A percentile compares a stretch with the other conserved stretches of the same genome.
Conservation (phyloP, 2,888 invertebrate genomes). For the Drosophila merina region DNA sequence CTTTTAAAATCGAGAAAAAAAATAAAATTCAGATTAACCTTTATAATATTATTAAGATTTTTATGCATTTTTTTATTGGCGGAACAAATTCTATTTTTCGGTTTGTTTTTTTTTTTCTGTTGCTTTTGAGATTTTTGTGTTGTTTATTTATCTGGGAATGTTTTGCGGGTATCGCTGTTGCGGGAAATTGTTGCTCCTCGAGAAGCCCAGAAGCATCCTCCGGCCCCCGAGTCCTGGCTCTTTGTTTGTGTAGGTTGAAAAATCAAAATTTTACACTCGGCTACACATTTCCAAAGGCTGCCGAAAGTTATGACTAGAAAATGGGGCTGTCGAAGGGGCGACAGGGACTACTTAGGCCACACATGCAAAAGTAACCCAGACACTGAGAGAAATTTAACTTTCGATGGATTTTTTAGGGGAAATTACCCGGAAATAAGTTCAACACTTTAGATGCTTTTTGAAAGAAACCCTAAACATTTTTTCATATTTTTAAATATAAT, state of each 20-base stretch:
- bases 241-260: conserved; percentile 58
- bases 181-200: conserved; percentile 15
- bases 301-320: conserved; percentile 53
- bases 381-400: neutral
- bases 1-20: neutral
- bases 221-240: conserved; percentile 3
- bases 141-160: conserved; percentile 18
- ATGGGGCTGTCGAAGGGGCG: neutral
- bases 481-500: no score
- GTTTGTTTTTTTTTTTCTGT: neutral
- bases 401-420: neutral
- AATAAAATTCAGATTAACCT: neutral
- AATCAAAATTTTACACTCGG: conserved; percentile 74
- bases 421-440: no score
- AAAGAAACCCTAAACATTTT: no score
- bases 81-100: neutral
- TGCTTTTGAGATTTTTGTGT: conserved; percentile 13
- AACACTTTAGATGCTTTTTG: no score
- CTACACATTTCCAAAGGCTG: conserved; percentile 71
- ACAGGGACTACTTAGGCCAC: conserved; percentile 28
- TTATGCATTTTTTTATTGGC: conserved; percentile 2
- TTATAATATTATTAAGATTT: neutral
- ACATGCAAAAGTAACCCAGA: conserved; percentile 13
- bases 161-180: conserved; percentile 5
- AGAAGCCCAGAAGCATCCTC: neutral